These are phyloP conservation scores for Macaria liturata DNA, from an alignment of 2,888 invertebrate species.

Conservation along the genomic window DNA sequence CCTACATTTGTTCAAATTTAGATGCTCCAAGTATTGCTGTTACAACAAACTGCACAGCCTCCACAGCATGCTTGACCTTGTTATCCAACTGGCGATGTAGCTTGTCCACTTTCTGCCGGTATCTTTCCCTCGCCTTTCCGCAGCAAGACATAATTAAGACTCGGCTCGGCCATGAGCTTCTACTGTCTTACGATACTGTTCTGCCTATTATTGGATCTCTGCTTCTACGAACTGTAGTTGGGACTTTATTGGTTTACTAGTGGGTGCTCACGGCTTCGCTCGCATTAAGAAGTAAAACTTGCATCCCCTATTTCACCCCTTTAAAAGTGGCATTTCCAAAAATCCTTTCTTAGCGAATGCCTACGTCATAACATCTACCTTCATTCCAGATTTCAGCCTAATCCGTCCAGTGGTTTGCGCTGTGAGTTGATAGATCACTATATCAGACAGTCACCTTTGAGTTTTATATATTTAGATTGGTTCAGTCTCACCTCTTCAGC, in stretches of 20 bases:
- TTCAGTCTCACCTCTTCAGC: conserved; percentile 79
- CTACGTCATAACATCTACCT: too few species aligned
- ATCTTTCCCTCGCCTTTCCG: conserved; percentile 77
- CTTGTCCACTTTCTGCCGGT: conserved; percentile 67
- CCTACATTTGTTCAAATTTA: too few species aligned
- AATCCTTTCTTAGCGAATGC: too few species aligned
- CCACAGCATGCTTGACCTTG: conserved; percentile 80
- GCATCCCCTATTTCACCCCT: too few species aligned
- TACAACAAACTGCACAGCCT: conserved; percentile 86
- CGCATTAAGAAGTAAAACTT: too few species aligned
- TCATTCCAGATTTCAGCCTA: too few species aligned
- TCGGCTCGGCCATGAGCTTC: conserved; percentile 83
- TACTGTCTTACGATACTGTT: conserved; percentile 85
- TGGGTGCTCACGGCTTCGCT: too few species aligned
- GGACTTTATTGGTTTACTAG: conserved; percentile 42
- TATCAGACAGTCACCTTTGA: too few species aligned
- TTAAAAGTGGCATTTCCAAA: too few species aligned
- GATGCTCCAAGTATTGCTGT: conserved; percentile 75
- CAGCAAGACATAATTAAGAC: conserved; percentile 79
- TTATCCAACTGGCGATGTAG: conserved; percentile 74
- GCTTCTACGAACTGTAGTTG: conserved; percentile 76
- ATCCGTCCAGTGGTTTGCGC: too few species aligned
- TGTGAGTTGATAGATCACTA: too few species aligned
- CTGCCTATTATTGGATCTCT: conserved; percentile 87
- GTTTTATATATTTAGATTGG: too few species aligned